These are phyloP conservation scores for Nothocercus nigrocapillus DNA, from an alignment of 2,113 vertebrate species.

Conservation along the genomic window DNA sequence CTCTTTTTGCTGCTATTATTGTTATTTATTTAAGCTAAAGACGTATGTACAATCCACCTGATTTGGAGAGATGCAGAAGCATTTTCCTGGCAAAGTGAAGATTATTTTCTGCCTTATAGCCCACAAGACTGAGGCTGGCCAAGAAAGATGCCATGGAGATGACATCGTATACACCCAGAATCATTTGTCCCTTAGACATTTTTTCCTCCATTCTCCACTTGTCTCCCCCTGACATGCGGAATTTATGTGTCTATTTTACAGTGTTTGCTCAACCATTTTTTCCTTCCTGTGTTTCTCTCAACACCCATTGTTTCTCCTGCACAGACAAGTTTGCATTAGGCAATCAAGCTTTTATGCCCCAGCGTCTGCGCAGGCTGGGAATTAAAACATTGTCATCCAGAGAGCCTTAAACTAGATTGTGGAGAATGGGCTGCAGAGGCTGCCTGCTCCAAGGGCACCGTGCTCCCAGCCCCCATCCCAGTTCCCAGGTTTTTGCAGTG, in stretches of 20 bases:
- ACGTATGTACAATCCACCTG: background rate
- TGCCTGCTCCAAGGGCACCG: background rate
- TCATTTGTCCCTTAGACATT: background rate
- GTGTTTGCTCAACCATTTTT: background rate
- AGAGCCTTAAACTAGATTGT: no score
- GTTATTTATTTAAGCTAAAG: background rate
- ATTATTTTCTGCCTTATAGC: background rate
- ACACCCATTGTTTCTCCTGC: background rate
- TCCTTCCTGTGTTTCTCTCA: background rate
- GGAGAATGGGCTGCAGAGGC: fast-evolving
- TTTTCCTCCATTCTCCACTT: background rate
- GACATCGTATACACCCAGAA: background rate
- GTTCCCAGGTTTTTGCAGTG: background rate
- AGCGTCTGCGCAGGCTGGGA: background rate
- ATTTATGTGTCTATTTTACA: background rate
- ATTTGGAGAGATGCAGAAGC: background rate
- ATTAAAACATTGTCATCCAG: fast-evolving
- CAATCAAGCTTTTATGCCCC: background rate
- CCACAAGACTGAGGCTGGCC: background rate
- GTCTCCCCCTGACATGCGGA: no score
- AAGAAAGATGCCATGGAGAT: background rate
- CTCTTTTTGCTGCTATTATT: background rate
- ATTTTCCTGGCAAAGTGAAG: background rate
- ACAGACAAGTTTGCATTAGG: background rate
- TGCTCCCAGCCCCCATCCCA: fast-evolving